Evolutionary conservation across 2,888 invertebrate genomes (phyloP), one percentile per base, ranked within the genome.

Genomic region (Uropetala carovei): DNA sequence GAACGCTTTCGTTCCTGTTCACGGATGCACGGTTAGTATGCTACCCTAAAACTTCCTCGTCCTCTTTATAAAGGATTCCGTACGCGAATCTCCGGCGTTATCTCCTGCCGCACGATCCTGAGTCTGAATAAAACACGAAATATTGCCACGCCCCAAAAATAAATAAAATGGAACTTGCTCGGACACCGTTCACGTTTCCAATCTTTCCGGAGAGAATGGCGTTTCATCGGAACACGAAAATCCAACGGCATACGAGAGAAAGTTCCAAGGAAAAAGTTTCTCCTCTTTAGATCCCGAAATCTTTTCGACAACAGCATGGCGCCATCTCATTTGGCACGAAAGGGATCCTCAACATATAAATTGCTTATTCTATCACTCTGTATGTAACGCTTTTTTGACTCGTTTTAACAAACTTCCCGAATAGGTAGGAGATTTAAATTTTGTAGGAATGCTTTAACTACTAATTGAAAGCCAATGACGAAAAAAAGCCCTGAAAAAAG

Each of bases 91-190:
- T 27, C 10, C 11, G 13, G 11, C 27, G 75, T 75, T 75, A 75
- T 75, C 75, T 27, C 75, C 75, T 27, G 75, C 22, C 27, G 13
- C 27, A 27, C 75, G 75, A 22, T 43, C 5, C 5, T 43, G 43
- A 43, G 43, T 43, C 75, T 75, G 22, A 75, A 75, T 75, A 75
- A 75, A 75, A 27, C 75, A 75, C 75, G 75, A 75, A 75, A 22
- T 22, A 27, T 27, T 27, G 75, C 27, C 27, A 27, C 13, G 13
- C 22, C 43, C 75, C 13, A 11, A 10, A 75, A 75, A 75, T 27
- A 75, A 75, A 68, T 22, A 75, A 27, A 75, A 14, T 9, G 27
- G 22, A 68, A 68, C 68, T 64, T 14, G 14, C 27, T 27, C 14
- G 22, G 75, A 75, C 75, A 75, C 22, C 75, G 4, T 75, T 13